Conservation (phyloP, 53 echinoderm and acorn worm genomes). For the Luidia sarsii region DNA sequence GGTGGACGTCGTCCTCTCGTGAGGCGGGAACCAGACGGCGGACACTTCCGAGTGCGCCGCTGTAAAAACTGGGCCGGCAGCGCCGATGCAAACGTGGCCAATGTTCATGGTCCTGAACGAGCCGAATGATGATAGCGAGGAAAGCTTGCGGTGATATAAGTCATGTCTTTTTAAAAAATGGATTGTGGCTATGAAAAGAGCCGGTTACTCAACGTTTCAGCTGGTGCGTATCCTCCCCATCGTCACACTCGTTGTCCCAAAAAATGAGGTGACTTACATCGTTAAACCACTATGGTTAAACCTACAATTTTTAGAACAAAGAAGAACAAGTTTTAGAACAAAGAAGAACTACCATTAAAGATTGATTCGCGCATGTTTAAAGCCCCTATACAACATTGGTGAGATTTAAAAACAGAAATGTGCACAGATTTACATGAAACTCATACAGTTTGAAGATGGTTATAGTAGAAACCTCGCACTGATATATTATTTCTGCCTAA, state of each 20-base stretch:
- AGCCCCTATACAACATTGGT: too few relatives aligned
- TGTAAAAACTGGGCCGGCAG: constrained; percentile 79
- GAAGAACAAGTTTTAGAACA: too few relatives aligned
- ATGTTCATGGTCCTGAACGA: constrained; percentile 74
- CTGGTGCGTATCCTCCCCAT: background rate
- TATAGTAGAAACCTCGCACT: too few relatives aligned
- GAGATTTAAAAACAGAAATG: too few relatives aligned
- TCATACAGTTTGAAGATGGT: too few relatives aligned
- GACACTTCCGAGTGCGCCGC: constrained; percentile 74
- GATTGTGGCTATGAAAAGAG: too few relatives aligned
- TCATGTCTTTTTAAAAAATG: background rate
- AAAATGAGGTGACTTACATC: background rate
- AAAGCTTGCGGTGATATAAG: background rate
- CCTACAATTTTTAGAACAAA: background rate
- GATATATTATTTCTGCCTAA: too few relatives aligned
- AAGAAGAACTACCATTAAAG: too few relatives aligned
- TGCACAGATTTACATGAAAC: too few relatives aligned
- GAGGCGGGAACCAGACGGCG: constrained; percentile 86
- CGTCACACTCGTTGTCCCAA: background rate
- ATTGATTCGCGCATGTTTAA: too few relatives aligned
- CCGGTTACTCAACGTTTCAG: too few relatives aligned
- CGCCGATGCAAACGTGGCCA: constrained; percentile 84
- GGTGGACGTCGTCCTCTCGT: constrained; percentile 83
- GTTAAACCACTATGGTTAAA: background rate
- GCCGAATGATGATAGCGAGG: background rate